Evolutionary conservation across 1,140 invertebrate genomes (phyloP).

Genomic region (Drosophila cardini): DNA sequence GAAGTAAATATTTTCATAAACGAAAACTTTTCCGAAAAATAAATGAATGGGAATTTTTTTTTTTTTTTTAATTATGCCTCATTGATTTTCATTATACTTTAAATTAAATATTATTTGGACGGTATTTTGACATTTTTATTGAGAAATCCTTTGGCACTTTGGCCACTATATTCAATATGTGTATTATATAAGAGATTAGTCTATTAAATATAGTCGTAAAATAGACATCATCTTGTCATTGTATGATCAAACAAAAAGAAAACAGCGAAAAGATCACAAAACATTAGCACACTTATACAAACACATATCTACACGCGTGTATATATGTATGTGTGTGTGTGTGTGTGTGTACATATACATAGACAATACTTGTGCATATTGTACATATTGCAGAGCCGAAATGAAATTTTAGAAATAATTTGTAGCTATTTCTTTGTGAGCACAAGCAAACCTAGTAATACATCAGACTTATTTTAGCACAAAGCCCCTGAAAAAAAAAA

Average conservation of each 20-base stretch:
- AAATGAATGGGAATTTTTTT: constrained; percentile 9
- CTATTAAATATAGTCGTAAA: constrained; percentile 52
- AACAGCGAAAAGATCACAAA: constrained; percentile 47
- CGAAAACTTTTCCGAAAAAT: background rate
- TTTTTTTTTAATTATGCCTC: constrained; percentile 4
- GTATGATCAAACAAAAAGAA: constrained; percentile 60
- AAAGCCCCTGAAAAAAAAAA: constrained; percentile 65
- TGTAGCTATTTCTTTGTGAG: constrained; percentile 53
- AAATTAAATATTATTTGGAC: constrained; percentile 22
- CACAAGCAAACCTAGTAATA: constrained; percentile 69
- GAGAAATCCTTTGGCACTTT: constrained; percentile 39
- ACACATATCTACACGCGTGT: constrained; percentile 12
- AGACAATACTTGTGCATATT: constrained; percentile 6
- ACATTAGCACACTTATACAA: constrained; percentile 40
- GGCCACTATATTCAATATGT: constrained; percentile 13
- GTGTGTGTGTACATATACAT: constrained; percentile 22
- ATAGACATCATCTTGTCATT: constrained; percentile 53
- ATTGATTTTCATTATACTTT: constrained; percentile 27
- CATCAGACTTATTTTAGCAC: constrained; percentile 77
- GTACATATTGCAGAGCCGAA: constrained; percentile 50
- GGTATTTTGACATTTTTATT: constrained; percentile 30
- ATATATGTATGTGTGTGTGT: constrained; percentile 23
- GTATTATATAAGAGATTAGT: constrained; percentile 48
- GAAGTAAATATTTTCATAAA: constrained; percentile 2
- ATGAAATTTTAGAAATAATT: constrained; percentile 65